Percentiles rank a stretch among this genome's conserved stretches.
These are phyloP conservation scores for Drosophila anomalata DNA, from an alignment of 2,888 invertebrate species.

Conservation along the genomic window DNA sequence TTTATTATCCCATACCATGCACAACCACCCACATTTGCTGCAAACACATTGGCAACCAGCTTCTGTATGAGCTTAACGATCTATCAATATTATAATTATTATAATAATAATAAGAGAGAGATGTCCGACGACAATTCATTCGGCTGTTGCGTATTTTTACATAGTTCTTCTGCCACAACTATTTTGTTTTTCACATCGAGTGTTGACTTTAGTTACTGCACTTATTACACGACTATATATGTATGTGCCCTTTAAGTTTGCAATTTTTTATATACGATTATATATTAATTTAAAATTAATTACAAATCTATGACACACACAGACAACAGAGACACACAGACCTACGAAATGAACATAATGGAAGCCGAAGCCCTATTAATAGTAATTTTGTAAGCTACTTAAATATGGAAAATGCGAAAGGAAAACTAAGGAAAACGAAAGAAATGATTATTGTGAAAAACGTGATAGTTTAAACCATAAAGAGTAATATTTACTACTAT, in stretches of 20 bases:
- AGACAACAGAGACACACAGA: conserved; percentile 14
- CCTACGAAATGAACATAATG: conserved; percentile 53
- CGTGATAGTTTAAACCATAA: conserved; percentile 80
- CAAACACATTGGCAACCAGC: conserved; percentile 27
- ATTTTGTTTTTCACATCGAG: conserved; percentile 51
- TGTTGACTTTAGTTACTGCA: conserved; percentile 59
- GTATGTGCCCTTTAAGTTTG: conserved; percentile 61
- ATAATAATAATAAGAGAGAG: conserved; percentile 8
- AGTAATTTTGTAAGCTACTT: conserved; percentile 74
- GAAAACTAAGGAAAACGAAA: conserved; percentile 48
- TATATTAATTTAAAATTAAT: conserved; percentile 42
- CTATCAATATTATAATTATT: conserved; percentile 39
- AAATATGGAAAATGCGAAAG: conserved; percentile 62
- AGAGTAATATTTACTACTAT: conserved; percentile 78
- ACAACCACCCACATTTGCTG: conserved; percentile 11
- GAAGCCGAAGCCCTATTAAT: conserved; percentile 49
- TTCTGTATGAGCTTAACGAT: conserved; percentile 44
- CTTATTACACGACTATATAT: conserved; percentile 3
- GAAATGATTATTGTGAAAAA: conserved; percentile 72
- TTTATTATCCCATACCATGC: conserved; percentile 36
- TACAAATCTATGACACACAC: conserved; percentile 43
- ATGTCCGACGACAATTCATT: conserved; percentile 39
- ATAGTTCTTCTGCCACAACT: conserved; percentile 43
- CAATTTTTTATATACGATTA: conserved; percentile 43
- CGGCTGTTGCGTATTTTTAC: conserved; percentile 53